A percentile compares a stretch with the other conserved stretches of the same genome.
Evolutionary conservation across 1,140 invertebrate genomes (phyloP).

Genomic region (Ooceraea biroi): DNA sequence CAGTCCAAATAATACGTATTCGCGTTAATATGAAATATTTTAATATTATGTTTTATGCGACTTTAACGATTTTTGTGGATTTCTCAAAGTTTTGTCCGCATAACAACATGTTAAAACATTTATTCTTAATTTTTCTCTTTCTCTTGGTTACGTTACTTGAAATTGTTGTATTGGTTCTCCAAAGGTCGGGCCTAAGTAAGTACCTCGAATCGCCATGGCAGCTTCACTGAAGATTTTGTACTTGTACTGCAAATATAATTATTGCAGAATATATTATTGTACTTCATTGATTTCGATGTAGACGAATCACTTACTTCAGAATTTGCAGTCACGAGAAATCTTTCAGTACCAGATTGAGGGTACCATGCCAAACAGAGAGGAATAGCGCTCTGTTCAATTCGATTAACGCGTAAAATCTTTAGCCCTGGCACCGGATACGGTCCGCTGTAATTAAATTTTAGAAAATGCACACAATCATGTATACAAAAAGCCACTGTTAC

Average conservation of each 20-base stretch:
- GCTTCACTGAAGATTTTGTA: conserved; percentile 89
- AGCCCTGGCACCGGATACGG: conserved; percentile 82
- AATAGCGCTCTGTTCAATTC: conserved; percentile 89
- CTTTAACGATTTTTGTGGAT: background rate
- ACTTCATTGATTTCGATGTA: background rate
- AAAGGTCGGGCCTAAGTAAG: conserved; percentile 89
- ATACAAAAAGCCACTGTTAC: background rate
- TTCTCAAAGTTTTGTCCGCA: background rate
- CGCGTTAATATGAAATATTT: background rate
- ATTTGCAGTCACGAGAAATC: conserved; percentile 84
- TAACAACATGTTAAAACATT: too few species aligned
- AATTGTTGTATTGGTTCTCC: conserved; percentile 87
- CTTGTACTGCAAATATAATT: conserved; percentile 87
- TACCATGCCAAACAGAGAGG: conserved; percentile 87
- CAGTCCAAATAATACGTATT: background rate
- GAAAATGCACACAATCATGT: background rate
- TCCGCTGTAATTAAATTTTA: conserved; percentile 68
- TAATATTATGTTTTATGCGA: conserved; percentile 2
- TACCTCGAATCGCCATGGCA: conserved; percentile 88
- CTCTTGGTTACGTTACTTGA: conserved; percentile 81
- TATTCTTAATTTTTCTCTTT: too few species aligned
- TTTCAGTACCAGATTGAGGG: conserved; percentile 70
- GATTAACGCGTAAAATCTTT: conserved; percentile 81
- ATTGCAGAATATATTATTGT: conserved; percentile 33
- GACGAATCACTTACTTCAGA: conserved; percentile 82